These are phyloP conservation scores for Abrostola triplasia DNA, from an alignment of 2,888 invertebrate genomes.

Conservation along the genomic window DNA sequence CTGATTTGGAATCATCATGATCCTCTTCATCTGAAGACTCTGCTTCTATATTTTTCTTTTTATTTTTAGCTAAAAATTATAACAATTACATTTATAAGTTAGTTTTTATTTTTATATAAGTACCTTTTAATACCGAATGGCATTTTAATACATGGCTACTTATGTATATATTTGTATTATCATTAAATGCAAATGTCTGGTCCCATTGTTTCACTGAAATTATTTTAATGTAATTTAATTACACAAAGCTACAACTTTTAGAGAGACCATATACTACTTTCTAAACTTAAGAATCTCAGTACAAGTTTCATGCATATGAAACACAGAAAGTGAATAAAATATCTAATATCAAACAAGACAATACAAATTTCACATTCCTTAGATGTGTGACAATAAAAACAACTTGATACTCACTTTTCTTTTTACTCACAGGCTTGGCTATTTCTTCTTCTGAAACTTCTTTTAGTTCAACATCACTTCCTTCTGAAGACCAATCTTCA, in stretches of 20 bases:
- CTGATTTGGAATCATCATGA: conserved; percentile 75
- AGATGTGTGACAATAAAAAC: too few species aligned
- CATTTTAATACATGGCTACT: background rate
- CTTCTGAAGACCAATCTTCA: conserved; percentile 88
- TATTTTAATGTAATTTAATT: too few species aligned
- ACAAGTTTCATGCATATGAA: too few species aligned
- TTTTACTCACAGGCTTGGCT: conserved; percentile 79
- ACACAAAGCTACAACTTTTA: too few species aligned
- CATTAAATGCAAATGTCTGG: too few species aligned
- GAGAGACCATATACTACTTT: too few species aligned
- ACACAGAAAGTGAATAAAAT: background rate
- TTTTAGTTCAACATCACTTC: conserved; percentile 82
- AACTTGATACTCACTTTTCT: conserved; percentile 76
- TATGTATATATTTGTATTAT: too few species aligned
- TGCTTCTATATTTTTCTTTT: conserved; percentile 80
- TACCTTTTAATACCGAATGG: too few species aligned
- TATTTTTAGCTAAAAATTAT: conserved; percentile 74
- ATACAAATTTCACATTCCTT: too few species aligned
- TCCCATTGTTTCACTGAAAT: too few species aligned
- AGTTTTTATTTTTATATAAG: too few species aligned
- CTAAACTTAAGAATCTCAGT: too few species aligned
- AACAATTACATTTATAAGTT: background rate
- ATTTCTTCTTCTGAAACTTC: conserved; percentile 80
- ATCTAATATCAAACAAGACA: background rate
- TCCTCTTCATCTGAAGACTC: conserved; percentile 87